These are phyloP conservation scores for Rhinichthys osculus DNA, from an alignment of 2,797 vertebrate species.

Conservation along the genomic window DNA sequence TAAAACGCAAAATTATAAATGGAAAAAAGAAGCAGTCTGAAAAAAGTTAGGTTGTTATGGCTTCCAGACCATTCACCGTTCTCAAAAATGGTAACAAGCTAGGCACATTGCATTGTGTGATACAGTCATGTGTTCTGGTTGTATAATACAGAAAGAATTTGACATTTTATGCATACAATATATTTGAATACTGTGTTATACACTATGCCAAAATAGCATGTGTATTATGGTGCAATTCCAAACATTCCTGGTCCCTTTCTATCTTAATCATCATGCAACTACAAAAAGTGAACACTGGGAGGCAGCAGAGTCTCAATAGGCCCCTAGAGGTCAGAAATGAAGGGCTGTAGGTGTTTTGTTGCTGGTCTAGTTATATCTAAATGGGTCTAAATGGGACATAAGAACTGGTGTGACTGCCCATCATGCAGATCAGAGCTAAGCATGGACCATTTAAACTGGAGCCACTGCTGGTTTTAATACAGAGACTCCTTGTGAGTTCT, in stretches of 20 bases:
- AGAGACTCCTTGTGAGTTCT: constrained; percentile 34
- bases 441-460: constrained; percentile 11
- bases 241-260: background rate
- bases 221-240: background rate
- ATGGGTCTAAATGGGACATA: background rate
- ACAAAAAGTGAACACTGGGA: constrained; percentile 1
- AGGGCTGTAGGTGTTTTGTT: background rate
- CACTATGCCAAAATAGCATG: background rate
- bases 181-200: background rate
- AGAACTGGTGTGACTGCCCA: constrained; percentile 18
- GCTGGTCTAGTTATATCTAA: constrained; percentile 2
- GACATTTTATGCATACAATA: background rate
- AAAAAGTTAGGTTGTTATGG: background rate
- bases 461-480: constrained; percentile 31
- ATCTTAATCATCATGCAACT: background rate
- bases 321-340: background rate
- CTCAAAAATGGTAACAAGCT: background rate
- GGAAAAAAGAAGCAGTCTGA: background rate
- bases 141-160: background rate
- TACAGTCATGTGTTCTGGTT: background rate
- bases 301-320: constrained; percentile 21
- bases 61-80: background rate
- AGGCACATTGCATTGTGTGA: background rate
- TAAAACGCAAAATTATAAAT: background rate
- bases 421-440: constrained; percentile 24